These are phyloP conservation scores for Apocrypta bakeri DNA, from an alignment of 1,140 invertebrate genomes.

Conservation along the genomic window DNA sequence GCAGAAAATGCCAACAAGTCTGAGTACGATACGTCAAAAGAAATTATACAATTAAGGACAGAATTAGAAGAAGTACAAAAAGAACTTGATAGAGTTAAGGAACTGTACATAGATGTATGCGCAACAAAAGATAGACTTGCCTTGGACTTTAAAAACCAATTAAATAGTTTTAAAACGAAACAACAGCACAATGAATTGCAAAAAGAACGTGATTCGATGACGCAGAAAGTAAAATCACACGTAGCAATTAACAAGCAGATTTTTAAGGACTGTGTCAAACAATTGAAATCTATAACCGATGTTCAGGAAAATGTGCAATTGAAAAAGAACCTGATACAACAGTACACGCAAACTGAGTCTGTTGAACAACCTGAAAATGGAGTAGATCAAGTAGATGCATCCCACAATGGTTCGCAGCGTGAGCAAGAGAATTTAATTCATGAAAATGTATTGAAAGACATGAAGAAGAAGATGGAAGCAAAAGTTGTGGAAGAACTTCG, in stretches of 20 bases:
- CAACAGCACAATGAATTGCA: background rate
- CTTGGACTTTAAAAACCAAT: background rate
- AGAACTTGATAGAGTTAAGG: slow-evolving; percentile 68
- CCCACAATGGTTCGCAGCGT: background rate
- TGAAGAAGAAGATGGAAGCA: background rate
- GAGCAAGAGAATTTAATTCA: background rate
- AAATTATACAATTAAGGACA: slow-evolving; percentile 58
- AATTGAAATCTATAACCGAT: background rate
- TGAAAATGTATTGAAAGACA: background rate
- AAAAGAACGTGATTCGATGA: background rate
- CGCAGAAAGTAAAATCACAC: background rate
- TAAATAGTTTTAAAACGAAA: background rate
- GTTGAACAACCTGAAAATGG: background rate
- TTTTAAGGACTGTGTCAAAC: background rate
- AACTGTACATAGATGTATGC: slow-evolving; percentile 71
- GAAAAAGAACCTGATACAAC: background rate
- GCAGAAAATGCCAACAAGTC: background rate
- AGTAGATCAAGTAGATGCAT: background rate
- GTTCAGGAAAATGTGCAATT: background rate
- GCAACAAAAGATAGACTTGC: slow-evolving; percentile 65
- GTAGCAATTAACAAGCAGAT: background rate
- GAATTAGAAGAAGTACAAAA: slow-evolving; percentile 71
- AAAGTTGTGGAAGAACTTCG: background rate
- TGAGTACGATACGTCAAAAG: background rate
- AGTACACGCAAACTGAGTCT: background rate